Base-by-base conservation (phyloP, 2,797 vertebrate species). In the Schizothorax lantsangensis region DNA sequence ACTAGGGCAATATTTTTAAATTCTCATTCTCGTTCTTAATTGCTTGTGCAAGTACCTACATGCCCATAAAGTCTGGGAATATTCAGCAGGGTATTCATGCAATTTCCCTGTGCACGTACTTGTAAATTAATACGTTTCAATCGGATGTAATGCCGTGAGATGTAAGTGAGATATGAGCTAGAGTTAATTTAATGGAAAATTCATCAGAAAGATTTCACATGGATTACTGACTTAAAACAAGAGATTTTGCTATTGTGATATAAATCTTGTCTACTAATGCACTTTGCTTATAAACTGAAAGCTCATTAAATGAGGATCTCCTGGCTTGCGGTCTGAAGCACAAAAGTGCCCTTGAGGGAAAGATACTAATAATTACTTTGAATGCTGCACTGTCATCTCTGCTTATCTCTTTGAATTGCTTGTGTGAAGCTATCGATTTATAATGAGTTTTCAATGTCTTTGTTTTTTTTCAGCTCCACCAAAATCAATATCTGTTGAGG, bases 401-500 rank as follows among this genome's bases (percentile, higher is more conserved):
- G 33, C 11, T 64, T 69, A 81, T 83, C 40, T n/a, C 40, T 80
- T 79, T 80, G 52, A 38, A 36, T 73, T 47, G 47, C 74, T 54
- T 62, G 21, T 68, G 83, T 43, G 12, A 83, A 17, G 26, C 52
- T 26, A 78, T 52, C 4, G 30, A 80, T 45, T 62, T 45, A 47
- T 82, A 71, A 82, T 62, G 66, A 72, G 77, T 45, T 72, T 80
- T 79, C 66, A 71, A 33, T 85, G 38, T 59, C 45, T 84, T 68
- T 84, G 23, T 85, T 74, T 81, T 74, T 81, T 75, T 15, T 30
- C 91, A 99, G 98, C 97, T 36, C 98, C 98, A 85, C 97, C 97
- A 0, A 96, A 94, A 2, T 98, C 97, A 43, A 99, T 99, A 84
- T 97, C 97, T 0, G 95, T 98, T 88, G 94, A 97, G 43, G 96